Evolutionary conservation across 2,797 vertebrate genomes (phyloP).

Genomic region (Myotis daubentonii): DNA sequence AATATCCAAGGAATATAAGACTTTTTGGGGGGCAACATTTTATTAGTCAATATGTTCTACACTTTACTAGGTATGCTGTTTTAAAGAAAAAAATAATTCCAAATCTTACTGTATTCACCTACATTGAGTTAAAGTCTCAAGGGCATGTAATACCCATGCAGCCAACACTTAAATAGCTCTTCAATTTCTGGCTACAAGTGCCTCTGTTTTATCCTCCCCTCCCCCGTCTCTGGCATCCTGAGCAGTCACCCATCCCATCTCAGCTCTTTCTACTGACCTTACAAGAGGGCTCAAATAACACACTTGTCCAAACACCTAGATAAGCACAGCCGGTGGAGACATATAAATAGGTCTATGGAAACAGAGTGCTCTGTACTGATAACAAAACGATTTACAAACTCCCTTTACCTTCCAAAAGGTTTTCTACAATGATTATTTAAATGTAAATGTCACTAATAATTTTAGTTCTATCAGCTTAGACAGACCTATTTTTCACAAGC

Average conservation of each 20-base stretch:
- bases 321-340: slow-evolving; percentile 47
- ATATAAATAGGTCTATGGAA: slow-evolving; percentile 64
- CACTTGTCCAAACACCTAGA: slow-evolving; percentile 65
- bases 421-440: slow-evolving; percentile 17
- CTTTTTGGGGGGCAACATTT: not conserved
- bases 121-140: slow-evolving; percentile 54
- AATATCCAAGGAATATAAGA: not conserved
- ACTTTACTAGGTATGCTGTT: slow-evolving; percentile 7
- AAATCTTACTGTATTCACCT: not conserved
- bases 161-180: slow-evolving; percentile 59
- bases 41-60: not conserved
- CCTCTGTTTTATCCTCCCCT: slow-evolving; percentile 37
- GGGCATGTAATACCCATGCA: slow-evolving; percentile 25
- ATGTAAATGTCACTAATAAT: not conserved
- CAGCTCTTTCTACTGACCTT: slow-evolving; percentile 70
- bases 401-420: not conserved
- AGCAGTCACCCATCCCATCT: not conserved
- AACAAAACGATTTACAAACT: not conserved
- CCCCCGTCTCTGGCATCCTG: slow-evolving; percentile 57
- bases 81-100: slow-evolving; percentile 39
- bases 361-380: slow-evolving; percentile 34
- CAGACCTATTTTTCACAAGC: not conserved
- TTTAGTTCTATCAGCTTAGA: slow-evolving; percentile 12
- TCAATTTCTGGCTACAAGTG: slow-evolving; percentile 17
- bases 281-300: slow-evolving; percentile 70